Percentiles rank a stretch among this genome's conserved stretches.
Conservation (phyloP, 2,888 invertebrate genomes). For the Lordiphosa fenestrarum region DNA sequence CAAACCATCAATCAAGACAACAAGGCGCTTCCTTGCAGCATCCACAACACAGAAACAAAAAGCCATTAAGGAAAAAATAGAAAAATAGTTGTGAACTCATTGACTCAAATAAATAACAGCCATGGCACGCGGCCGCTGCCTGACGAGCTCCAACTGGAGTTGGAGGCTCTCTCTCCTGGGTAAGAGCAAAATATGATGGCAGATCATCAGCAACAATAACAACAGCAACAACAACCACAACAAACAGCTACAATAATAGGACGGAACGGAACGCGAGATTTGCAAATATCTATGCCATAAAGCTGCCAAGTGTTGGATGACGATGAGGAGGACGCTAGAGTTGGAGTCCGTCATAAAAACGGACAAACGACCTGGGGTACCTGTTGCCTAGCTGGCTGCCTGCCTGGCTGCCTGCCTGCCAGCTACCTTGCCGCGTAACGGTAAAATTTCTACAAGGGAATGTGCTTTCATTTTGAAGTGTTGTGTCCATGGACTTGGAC, state of each 20-base stretch:
- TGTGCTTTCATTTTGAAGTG: slow-evolving; percentile 75
- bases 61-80: slow-evolving; percentile 51
- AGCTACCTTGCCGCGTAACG: slow-evolving; percentile 55
- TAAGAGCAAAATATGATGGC: slow-evolving; percentile 35
- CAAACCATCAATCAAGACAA: slow-evolving; percentile 67
- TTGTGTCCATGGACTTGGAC: slow-evolving; percentile 63
- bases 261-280: slow-evolving; percentile 52
- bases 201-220: slow-evolving; percentile 65
- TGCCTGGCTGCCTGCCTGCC: slow-evolving; percentile 3
- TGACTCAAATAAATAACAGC: slow-evolving; percentile 73
- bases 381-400: slow-evolving; percentile 3
- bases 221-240: slow-evolving; percentile 57
- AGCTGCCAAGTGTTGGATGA: slow-evolving; percentile 69
- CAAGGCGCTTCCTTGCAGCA: slow-evolving; percentile 52
- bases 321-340: slow-evolving; percentile 22
- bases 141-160: slow-evolving; percentile 23
- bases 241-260: slow-evolving; percentile 69
- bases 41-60: slow-evolving; percentile 35
- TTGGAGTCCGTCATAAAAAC: slow-evolving; percentile 40
- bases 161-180: slow-evolving; percentile 6
- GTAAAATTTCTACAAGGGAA: slow-evolving; percentile 74
- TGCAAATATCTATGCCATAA: slow-evolving; percentile 72
- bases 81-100: slow-evolving; percentile 70
- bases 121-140: slow-evolving; percentile 57
- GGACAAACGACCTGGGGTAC: slow-evolving; percentile 63